Conservation (phyloP, 2,888 invertebrate species). For the Ophion ventricosus region DNA sequence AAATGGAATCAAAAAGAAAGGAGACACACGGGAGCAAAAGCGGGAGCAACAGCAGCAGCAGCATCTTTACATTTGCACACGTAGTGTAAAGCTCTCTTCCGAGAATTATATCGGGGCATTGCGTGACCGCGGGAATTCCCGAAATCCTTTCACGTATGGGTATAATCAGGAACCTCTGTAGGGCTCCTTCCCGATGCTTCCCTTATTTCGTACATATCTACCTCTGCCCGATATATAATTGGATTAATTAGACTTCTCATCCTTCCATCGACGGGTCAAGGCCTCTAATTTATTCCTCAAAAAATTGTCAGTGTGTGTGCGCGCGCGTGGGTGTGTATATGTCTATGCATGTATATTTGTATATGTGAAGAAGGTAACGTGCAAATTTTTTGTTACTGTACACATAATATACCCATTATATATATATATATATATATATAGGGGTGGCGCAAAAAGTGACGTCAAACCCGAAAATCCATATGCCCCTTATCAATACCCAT, state of each 20-base stretch:
- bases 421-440: not conserved
- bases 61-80: conserved; percentile 54
- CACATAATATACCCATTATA: conserved; percentile 19
- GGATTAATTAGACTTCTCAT: conserved; percentile 78
- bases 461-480: too few relatives aligned
- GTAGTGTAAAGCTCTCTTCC: conserved; percentile 75
- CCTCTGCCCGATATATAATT: conserved; percentile 74
- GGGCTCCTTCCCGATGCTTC: conserved; percentile 57
- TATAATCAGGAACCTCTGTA: conserved; percentile 73
- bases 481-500: too few relatives aligned
- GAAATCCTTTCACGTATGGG: conserved; percentile 73
- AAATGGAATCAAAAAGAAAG: conserved; percentile 13
- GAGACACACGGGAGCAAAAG: conserved; percentile 42
- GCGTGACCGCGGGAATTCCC: conserved; percentile 78
- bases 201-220: conserved; percentile 60
- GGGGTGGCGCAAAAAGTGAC: too few relatives aligned
- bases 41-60: conserved; percentile 39
- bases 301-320: not conserved
- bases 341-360: conserved; percentile 45
- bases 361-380: conserved; percentile 52
- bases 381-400: conserved; percentile 19
- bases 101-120: conserved; percentile 79
- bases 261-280: conserved; percentile 71
- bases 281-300: conserved; percentile 58
- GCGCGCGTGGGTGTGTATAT: conserved; percentile 13